Percentiles rank a stretch among this genome's conserved stretches.
Conservation (phyloP, 2,888 invertebrate species). For the Drosophila borealis region DNA sequence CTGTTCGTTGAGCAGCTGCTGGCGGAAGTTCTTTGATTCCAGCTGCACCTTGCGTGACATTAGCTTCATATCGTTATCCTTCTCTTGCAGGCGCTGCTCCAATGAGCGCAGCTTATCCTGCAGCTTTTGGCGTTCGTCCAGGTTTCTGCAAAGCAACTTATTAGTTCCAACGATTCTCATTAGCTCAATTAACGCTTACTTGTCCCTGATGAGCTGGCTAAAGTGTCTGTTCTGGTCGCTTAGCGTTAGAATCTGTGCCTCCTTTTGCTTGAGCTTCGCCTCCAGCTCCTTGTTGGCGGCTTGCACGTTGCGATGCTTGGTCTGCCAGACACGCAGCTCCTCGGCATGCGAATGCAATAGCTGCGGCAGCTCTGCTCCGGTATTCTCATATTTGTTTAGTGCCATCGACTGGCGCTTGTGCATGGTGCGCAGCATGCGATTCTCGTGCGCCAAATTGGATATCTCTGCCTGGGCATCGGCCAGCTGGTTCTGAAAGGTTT, state of each 20-base stretch:
- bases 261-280: conserved; percentile 89
- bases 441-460: conserved; percentile 90
- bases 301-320: conserved; percentile 89
- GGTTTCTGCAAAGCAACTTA: conserved; percentile 85
- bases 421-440: conserved; percentile 90
- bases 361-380: conserved; percentile 91
- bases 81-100: conserved; percentile 86
- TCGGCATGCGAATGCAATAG: conserved; percentile 90
- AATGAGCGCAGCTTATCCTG: conserved; percentile 87
- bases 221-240: conserved; percentile 90
- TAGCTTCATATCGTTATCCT: conserved; percentile 88
- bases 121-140: conserved; percentile 91
- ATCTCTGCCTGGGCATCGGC: conserved; percentile 92
- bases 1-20: conserved; percentile 89
- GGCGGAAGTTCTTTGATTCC: conserved; percentile 90
- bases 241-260: conserved; percentile 88
- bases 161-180: not conserved
- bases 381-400: conserved; percentile 90
- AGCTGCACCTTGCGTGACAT: conserved; percentile 89
- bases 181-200: conserved; percentile 82
- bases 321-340: conserved; percentile 90
- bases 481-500: conserved; percentile 92
- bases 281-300: conserved; percentile 87
- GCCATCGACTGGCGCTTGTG: conserved; percentile 93
- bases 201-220: conserved; percentile 89